Percentiles rank a stretch among this genome's conserved stretches.
Conservation (phyloP, 2,797 vertebrate genomes). For the Sebastolobus alascanus region DNA sequence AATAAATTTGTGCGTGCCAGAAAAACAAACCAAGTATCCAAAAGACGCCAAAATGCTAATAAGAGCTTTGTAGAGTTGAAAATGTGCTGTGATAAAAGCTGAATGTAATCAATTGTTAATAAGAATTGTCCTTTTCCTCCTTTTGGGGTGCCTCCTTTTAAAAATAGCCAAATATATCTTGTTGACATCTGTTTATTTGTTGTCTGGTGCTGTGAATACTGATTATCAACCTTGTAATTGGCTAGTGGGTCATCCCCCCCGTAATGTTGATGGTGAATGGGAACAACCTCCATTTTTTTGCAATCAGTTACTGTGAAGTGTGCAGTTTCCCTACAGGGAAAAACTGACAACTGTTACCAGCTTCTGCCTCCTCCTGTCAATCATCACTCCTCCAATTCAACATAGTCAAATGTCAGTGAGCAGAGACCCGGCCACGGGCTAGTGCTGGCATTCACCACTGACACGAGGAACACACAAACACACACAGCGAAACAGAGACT, state of each 20-base stretch:
- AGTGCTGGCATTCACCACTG: conserved; percentile 62
- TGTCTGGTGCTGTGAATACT: not conserved
- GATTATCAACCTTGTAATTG: not conserved
- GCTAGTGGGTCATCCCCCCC: no score
- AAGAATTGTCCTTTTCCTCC: not conserved
- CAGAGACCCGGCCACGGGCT: conserved; percentile 62
- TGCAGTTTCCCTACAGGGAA: conserved; percentile 33
- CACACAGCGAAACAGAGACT: not conserved
- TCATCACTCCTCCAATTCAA: conserved; percentile 53
- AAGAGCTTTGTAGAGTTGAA: no score
- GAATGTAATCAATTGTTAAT: not conserved
- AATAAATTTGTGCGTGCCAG: no score
- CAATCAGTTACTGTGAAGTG: not conserved
- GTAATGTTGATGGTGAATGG: not conserved
- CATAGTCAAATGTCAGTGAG: conserved; percentile 72
- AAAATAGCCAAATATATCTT: not conserved
- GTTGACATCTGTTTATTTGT: not conserved
- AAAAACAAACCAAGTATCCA: no score
- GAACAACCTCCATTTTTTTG: not conserved
- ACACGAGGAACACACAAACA: conserved; percentile 22
- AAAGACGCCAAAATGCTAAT: no score
- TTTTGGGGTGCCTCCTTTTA: not conserved
- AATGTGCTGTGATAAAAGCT: no score
- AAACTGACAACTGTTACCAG: conserved; percentile 30
- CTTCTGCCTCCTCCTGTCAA: conserved; percentile 51